Percentiles rank a stretch among this genome's conserved stretches.
phyloP scores from a whole-genome alignment of 2,888 invertebrate species.

The Leptothorax acervorum region DNA sequence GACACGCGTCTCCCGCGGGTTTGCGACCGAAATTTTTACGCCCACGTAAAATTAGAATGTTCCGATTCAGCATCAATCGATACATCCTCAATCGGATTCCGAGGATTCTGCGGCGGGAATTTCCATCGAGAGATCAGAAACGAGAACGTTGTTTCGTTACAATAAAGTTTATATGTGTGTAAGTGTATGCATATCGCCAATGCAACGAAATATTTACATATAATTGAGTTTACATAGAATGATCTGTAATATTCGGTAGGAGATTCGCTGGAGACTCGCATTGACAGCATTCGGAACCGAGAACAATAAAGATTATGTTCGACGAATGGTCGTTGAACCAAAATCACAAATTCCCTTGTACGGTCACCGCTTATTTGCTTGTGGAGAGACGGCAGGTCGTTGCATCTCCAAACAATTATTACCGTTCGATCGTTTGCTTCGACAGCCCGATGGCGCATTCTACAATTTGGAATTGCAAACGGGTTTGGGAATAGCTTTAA shows the following conservation, averaged over 20 bases:
- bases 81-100: not conserved
- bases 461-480: slow-evolving; percentile 56
- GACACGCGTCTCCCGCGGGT: not conserved
- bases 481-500: slow-evolving; percentile 52
- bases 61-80: slow-evolving; percentile 13
- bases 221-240: slow-evolving; percentile 29
- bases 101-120: not conserved
- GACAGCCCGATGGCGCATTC: slow-evolving; percentile 31
- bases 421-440: slow-evolving; percentile 49
- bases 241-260: slow-evolving; percentile 25
- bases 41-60: slow-evolving; percentile 14
- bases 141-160: not conserved
- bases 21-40: slow-evolving; percentile 12
- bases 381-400: slow-evolving; percentile 31
- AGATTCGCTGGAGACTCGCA: slow-evolving; percentile 11
- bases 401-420: slow-evolving; percentile 52
- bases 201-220: slow-evolving; percentile 27
- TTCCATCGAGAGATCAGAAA: slow-evolving; percentile 10
- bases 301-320: slow-evolving; percentile 44
- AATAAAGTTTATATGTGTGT: not conserved
- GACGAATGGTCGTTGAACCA: slow-evolving; percentile 41
- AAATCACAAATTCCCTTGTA: slow-evolving; percentile 42
- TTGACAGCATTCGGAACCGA: slow-evolving; percentile 18
- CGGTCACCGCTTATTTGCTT: not conserved
- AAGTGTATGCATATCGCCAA: not conserved